Base-by-base conservation (phyloP, 1,140 invertebrate species). In the Xylocopa sonorina region DNA sequence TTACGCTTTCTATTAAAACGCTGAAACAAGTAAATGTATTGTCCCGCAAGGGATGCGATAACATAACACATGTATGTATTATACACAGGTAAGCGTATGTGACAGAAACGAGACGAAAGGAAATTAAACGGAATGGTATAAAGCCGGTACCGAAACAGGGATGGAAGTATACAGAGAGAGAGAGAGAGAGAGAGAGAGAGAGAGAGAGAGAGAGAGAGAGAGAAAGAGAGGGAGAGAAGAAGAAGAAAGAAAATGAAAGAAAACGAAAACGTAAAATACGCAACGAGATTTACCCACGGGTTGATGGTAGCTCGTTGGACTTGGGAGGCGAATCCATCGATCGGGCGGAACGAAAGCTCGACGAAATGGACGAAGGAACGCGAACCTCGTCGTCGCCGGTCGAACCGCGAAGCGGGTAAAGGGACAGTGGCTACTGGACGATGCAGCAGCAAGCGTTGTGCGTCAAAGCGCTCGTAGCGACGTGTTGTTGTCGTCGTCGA, bases 391-490 rank as follows among this genome's bases (percentile, higher is more conserved):
- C 16, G 60, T 63, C 32, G 72, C 43, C n/a, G 29, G 46, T 32
- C 29, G 53, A 27, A 29, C n/a, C 72, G 24, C n/a, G 58, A 64
- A 63, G n/a, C 3, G 38, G n/a, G n/a, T n/a, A n/a, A n/a, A 29
- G 24, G 72, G 16, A 46, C 12, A 41, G 46, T 63, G 7, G 46
- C 57, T 87, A 93, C 87, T 93, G 91, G 69, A 92, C 90, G 87
- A 93, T 92, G 81, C 92, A 93, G 86, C 92, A 93, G 84, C 91
- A 93, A 69, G 92, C 90, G 84, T 89, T 90, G 85, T 88, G 91
- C 71, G 91, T 88, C 63, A 93, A 83, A 67, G 81, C 84, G 60
- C 74, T 83, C 41, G 87, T 75, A 27, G 88, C 79, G 53, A 89
- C 77, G 55, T 80, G 81, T 34, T 82, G 75, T 55, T 86, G 87